Percentiles rank a stretch among this genome's conserved stretches.
Conservation (phyloP, 1,140 invertebrate species). For the Alviniconcha marisindica region DNA sequence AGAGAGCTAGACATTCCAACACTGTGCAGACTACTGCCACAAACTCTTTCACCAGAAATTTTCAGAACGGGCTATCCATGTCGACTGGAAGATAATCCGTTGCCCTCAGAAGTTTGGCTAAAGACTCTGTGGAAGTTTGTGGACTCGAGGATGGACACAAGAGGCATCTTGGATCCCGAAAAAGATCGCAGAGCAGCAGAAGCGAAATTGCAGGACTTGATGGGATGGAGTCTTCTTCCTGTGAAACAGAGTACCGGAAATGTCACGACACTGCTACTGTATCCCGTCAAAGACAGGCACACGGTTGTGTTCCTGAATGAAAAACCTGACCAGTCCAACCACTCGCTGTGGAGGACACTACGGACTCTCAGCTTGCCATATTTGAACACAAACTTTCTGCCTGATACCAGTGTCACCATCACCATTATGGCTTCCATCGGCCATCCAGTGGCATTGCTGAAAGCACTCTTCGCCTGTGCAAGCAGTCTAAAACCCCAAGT, state of each 20-base stretch:
- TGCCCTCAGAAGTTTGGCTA: not conserved
- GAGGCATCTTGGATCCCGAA: not conserved
- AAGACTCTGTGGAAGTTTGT: not conserved
- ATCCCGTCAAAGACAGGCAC: not conserved
- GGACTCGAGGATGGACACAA: not conserved
- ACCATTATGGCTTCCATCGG: not conserved
- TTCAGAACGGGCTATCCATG: not conserved
- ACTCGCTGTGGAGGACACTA: not conserved
- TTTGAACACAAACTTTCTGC: not conserved
- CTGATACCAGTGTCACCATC: not conserved
- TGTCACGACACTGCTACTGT: not conserved
- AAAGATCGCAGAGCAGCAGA: not conserved
- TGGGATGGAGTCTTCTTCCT: not conserved
- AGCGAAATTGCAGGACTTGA: not conserved
- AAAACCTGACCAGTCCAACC: not conserved
- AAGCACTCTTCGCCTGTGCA: not conserved
- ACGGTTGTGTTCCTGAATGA: not conserved
- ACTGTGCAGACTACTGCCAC: not conserved
- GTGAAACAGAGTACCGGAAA: not conserved
- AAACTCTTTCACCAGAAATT: not conserved
- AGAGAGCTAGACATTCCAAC: not conserved
- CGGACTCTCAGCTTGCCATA: not conserved
- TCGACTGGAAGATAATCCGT: not conserved
- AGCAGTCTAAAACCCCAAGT: not conserved
- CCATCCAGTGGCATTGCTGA: not conserved